These are phyloP conservation scores for Otolemur garnettii DNA, from an alignment of 2,113 vertebrate genomes.

Conservation along the genomic window DNA sequence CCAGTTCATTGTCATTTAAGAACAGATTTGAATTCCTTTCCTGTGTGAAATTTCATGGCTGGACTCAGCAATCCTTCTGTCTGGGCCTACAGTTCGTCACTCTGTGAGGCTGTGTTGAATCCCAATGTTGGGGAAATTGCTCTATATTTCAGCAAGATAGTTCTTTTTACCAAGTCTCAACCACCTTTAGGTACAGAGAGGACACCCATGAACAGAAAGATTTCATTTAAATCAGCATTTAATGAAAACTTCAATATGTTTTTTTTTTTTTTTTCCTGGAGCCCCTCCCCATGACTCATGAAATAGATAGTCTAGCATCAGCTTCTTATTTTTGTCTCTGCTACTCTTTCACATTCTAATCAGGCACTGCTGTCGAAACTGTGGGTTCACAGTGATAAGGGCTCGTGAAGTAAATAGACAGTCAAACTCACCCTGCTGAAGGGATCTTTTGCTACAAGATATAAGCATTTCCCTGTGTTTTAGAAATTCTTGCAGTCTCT, in stretches of 20 bases:
- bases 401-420: conserved; percentile 32
- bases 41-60: conserved; percentile 73
- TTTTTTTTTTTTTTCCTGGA: neutral
- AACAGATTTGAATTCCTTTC: conserved; percentile 74
- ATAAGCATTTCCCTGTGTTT: neutral
- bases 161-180: conserved; percentile 73
- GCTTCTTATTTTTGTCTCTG: neutral
- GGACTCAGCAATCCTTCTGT: conserved; percentile 63
- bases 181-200: neutral
- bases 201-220: neutral
- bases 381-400: conserved; percentile 6
- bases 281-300: neutral
- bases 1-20: conserved; percentile 74
- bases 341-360: conserved; percentile 39
- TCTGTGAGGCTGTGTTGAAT: conserved; percentile 54
- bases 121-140: conserved; percentile 51
- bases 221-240: conserved; percentile 36
- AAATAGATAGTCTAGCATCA: conserved; percentile 10
- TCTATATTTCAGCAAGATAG: conserved; percentile 71
- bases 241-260: conserved; percentile 16
- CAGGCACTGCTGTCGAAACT: conserved; percentile 21
- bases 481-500: neutral
- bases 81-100: conserved; percentile 53
- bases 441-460: neutral
- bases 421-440: conserved; percentile 2